Evolutionary conservation across 2,888 invertebrate species (phyloP).

Genomic region (Stenchaetothrips biformis): DNA sequence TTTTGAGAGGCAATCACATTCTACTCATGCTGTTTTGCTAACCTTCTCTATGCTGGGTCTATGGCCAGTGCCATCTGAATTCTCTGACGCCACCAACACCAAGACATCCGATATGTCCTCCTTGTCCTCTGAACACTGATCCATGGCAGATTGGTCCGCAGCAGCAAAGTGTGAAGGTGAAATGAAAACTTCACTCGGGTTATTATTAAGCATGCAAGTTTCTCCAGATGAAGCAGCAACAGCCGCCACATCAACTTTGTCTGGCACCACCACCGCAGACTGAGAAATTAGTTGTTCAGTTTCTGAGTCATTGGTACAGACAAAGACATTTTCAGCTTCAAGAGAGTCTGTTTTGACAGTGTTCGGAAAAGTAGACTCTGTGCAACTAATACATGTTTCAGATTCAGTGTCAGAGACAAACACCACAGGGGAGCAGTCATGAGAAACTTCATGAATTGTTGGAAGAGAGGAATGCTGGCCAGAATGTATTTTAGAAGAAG

Average conservation of each 20-base stretch:
- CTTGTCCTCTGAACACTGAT: not conserved
- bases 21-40: not conserved
- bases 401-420: not conserved
- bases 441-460: constrained; percentile 10
- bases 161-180: not conserved
- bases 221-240: not conserved
- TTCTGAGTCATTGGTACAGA: not conserved
- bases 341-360: not conserved
- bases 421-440: not conserved
- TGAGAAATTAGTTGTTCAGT: not conserved
- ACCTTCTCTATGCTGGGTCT: not conserved
- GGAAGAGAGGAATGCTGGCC: constrained; percentile 7
- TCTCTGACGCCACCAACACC: not conserved
- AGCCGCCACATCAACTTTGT: not conserved
- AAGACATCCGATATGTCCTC: not conserved
- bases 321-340: not conserved
- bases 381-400: not conserved
- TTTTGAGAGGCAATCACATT: too few species aligned
- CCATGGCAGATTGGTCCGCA: not conserved
- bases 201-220: not conserved
- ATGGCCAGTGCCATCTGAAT: not conserved
- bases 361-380: not conserved
- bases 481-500: not conserved
- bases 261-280: not conserved
- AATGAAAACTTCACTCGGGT: not conserved